Percentiles rank a stretch among this genome's conserved stretches.
Conservation (phyloP, 2,797 vertebrate genomes). For the Odontamblyopus rebecca region DNA sequence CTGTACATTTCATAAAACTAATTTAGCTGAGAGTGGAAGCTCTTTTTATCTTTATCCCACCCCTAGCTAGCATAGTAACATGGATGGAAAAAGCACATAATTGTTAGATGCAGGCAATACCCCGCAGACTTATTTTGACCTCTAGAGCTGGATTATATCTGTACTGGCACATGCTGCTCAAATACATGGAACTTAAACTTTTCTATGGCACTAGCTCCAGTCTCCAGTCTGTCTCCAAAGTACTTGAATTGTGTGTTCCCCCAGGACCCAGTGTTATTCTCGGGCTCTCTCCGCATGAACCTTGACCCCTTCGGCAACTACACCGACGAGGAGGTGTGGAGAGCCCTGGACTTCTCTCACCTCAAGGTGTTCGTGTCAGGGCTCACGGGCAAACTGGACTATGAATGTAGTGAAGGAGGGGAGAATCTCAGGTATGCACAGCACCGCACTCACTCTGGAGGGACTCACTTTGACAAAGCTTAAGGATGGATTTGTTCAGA, state of each 20-base stretch:
- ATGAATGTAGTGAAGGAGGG: conserved; percentile 93
- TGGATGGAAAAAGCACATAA: too few relatives aligned
- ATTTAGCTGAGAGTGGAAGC: too few relatives aligned
- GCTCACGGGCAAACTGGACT: conserved; percentile 86
- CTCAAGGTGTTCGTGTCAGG: conserved; percentile 88
- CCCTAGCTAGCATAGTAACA: too few relatives aligned
- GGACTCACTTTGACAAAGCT: too few relatives aligned
- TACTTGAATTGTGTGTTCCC: background rate
- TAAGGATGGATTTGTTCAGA: too few relatives aligned
- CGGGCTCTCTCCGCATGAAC: conserved; percentile 96
- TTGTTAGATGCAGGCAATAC: too few relatives aligned
- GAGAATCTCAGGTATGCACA: conserved; percentile 90
- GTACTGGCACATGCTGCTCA: too few relatives aligned
- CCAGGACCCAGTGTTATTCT: conserved; percentile 93
- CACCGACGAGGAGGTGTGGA: conserved; percentile 91
- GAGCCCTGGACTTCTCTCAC: conserved; percentile 88
- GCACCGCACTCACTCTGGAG: background rate
- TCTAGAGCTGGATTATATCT: too few relatives aligned
- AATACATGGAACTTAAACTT: too few relatives aligned
- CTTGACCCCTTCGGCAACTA: conserved; percentile 90
- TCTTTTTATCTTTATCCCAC: too few relatives aligned
- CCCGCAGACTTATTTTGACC: too few relatives aligned
- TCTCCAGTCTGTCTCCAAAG: background rate
- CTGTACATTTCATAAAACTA: too few relatives aligned
- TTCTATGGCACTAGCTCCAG: background rate